Evolutionary conservation across 2,888 invertebrate species (phyloP).

Genomic region (Perithous albicinctus): DNA sequence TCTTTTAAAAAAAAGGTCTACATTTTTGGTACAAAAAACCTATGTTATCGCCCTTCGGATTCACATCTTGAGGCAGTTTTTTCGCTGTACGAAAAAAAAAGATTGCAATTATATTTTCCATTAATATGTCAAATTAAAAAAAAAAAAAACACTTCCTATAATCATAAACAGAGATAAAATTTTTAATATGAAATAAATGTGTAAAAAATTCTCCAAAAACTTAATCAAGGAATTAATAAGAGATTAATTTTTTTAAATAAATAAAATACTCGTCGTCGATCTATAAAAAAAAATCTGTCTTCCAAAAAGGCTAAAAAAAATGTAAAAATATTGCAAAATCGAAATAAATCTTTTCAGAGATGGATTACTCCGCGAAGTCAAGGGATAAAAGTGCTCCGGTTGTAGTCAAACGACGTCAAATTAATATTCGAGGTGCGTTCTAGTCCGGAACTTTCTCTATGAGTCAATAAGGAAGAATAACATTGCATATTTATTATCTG

Average conservation of each 20-base stretch:
- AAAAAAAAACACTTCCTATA: too few species aligned
- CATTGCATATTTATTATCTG: constrained; percentile 57
- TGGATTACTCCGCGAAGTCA: neutral
- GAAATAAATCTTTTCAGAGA: neutral
- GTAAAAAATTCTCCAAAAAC: too few species aligned
- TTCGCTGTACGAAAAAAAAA: constrained; percentile 88
- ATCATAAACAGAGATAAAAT: too few species aligned
- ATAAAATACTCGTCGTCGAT: neutral
- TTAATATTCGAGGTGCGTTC: constrained; percentile 42
- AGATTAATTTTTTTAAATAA: neutral
- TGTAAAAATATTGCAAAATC: neutral
- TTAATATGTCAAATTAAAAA: too few species aligned
- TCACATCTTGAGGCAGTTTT: constrained; percentile 94
- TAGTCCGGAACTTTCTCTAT: constrained; percentile 57
- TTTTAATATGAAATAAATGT: too few species aligned
- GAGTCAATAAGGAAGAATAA: constrained; percentile 60
- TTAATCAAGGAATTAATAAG: neutral
- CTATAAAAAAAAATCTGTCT: neutral
- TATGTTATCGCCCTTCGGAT: constrained; percentile 93
- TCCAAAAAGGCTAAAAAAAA: neutral
- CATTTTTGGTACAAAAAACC: too few species aligned
- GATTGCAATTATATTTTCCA: too few species aligned
- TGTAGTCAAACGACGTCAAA: constrained; percentile 4
- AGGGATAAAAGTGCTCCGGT: neutral
- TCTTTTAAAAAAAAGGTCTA: too few species aligned